These are phyloP conservation scores for Isaurus tuberculatus DNA, from an alignment of 92 coral and sea anemone genomes.

Conservation along the genomic window DNA sequence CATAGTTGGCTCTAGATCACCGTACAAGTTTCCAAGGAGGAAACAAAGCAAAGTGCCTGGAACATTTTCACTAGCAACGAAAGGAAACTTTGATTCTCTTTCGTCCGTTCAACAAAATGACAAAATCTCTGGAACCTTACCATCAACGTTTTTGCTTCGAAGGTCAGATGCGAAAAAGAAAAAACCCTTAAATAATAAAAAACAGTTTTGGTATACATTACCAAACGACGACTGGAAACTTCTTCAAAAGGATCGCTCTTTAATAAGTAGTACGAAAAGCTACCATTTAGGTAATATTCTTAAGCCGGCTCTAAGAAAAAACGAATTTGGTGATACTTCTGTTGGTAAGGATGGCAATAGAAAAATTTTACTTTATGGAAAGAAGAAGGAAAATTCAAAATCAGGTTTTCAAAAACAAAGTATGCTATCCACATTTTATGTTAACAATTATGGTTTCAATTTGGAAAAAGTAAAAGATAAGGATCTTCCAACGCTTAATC, in stretches of 20 bases:
- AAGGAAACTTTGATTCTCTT: not conserved
- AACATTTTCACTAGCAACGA: not conserved
- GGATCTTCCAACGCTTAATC: slow-evolving; percentile 42
- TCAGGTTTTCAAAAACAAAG: not conserved
- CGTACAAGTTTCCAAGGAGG: not conserved
- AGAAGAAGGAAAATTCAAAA: slow-evolving; percentile 1
- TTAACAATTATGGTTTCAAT: slow-evolving; percentile 22
- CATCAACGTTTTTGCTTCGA: not conserved
- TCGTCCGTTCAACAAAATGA: not conserved
- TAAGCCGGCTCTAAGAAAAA: not conserved
- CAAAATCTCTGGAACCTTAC: slow-evolving; percentile 6
- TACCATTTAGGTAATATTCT: not conserved
- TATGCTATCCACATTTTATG: not conserved
- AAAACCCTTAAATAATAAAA: not conserved
- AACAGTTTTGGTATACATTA: slow-evolving; percentile 2
- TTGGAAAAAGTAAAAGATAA: slow-evolving; percentile 15
- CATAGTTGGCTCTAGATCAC: not conserved
- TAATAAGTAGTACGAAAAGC: not conserved
- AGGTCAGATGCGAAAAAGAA: not conserved
- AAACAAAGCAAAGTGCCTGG: not conserved
- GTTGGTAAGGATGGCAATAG: not conserved
- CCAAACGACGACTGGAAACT: not conserved
- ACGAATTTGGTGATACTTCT: not conserved
- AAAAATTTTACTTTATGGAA: not conserved
- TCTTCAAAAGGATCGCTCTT: not conserved